A percentile compares a stretch with the other conserved stretches of the same genome.
These are phyloP conservation scores for Ips typographus DNA, from an alignment of 1,140 invertebrate species.

Conservation along the genomic window DNA sequence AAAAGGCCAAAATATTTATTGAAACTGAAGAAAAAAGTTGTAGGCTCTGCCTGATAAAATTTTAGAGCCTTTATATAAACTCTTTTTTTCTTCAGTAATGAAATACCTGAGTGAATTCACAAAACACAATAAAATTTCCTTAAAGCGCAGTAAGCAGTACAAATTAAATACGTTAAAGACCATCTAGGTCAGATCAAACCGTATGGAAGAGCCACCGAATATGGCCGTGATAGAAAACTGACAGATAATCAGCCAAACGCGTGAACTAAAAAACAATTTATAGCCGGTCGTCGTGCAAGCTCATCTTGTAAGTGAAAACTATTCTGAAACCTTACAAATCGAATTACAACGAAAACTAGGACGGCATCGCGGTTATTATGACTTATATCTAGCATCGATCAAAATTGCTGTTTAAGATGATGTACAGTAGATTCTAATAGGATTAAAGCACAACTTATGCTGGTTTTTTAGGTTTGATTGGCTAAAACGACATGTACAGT, in stretches of 20 bases:
- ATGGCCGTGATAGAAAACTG: not conserved
- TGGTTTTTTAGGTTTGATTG: not conserved
- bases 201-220: not conserved
- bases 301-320: slow-evolving; percentile 1
- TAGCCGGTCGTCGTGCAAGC: not conserved
- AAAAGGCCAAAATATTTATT: too few relatives aligned
- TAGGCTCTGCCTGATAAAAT: too few relatives aligned
- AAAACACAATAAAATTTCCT: too few relatives aligned
- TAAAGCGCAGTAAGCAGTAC: too few relatives aligned
- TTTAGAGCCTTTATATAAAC: too few relatives aligned
- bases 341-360: slow-evolving; percentile 2
- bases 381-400: slow-evolving; percentile 4
- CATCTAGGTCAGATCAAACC: too few relatives aligned
- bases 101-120: too few relatives aligned
- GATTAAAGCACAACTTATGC: not conserved
- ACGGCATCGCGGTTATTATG: slow-evolving; percentile 2
- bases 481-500: not conserved
- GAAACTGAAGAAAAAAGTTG: too few relatives aligned
- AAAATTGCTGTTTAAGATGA: slow-evolving; percentile 5
- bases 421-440: slow-evolving; percentile 5
- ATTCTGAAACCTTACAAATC: slow-evolving; percentile 3
- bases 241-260: not conserved
- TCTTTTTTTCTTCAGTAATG: too few relatives aligned
- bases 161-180: too few relatives aligned
- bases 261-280: slow-evolving; percentile 3